Base-by-base conservation (phyloP, 2,888 invertebrate species). In the Luperina testacea region DNA sequence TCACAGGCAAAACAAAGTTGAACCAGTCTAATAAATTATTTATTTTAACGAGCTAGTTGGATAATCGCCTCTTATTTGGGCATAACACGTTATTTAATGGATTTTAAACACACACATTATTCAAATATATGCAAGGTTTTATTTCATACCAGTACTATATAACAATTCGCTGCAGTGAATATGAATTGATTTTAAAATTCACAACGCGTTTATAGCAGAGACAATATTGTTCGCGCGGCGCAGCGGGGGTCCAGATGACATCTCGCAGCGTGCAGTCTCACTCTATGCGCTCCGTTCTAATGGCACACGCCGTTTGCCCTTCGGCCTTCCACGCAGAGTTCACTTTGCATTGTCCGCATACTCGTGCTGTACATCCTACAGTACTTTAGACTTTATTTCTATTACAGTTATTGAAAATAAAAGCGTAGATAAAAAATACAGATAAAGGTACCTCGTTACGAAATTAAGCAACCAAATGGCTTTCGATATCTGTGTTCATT, bases 191-290 rank as follows among this genome's bases (percentile, higher is more conserved):
- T 95, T 95, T 94, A 94, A 95, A 95, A 95, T 95, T 96, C 94
- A 96, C 94, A 93, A 94, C 94, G 93, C 94, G 93, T 95, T 92
- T 95, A 95, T 93, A 93, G 94, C 92, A 94, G 95, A 95, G 95
- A 96, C 96, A 96, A 96, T 96, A 96, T 96, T 96, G 96, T 96
- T 96, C 95, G 93, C 96, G 93, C 93, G 93, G 91, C 96, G 87
- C 96, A 93, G 95, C 95, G 92, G 96, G 96, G 93, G 93, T 92
- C 95, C 91, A 96, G 96, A 96, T 96, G 96, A 95, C 96, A 96
- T 97, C 96, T 96, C 96, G 92, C 96, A 95, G 96, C 96, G 94
- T 95, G 96, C 94, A 95, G 94, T 93, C 95, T 92, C 92, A 92
- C 94, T 94, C 92, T 92, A 90, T 90, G 92, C 91, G 91, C 92